phyloP scores from a whole-genome alignment of 37 sponge, comb jelly and placozoan genomes.

The Cliona cf. orientalis region DNA sequence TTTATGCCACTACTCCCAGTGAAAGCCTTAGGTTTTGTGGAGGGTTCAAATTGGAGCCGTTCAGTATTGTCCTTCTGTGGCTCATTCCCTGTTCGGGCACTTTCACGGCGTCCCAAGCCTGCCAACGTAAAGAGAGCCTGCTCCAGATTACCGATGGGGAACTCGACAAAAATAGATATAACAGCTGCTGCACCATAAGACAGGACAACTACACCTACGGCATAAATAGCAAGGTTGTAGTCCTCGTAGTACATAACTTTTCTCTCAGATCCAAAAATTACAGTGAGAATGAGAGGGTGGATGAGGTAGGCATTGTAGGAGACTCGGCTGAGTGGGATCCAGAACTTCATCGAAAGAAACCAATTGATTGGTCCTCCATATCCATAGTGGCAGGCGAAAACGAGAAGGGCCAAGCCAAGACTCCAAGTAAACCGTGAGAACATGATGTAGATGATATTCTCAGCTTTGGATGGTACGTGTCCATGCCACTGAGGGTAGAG shows the following conservation, averaged over 20 bases:
- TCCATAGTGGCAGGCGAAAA: slow-evolving; percentile 81
- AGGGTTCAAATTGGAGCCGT: background rate
- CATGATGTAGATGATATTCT: slow-evolving; percentile 66
- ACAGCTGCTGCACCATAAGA: slow-evolving; percentile 76
- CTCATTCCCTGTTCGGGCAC: background rate
- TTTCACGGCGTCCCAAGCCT: slow-evolving; percentile 42
- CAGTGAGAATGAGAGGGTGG: slow-evolving; percentile 75
- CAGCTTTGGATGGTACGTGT: slow-evolving; percentile 44
- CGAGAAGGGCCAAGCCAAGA: slow-evolving; percentile 61
- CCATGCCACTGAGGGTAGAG: slow-evolving; percentile 59
- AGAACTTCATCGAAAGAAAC: slow-evolving; percentile 83
- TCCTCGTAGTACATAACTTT: slow-evolving; percentile 43
- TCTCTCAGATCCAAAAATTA: slow-evolving; percentile 30
- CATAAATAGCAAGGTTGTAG: slow-evolving; percentile 37
- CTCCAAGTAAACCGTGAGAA: slow-evolving; percentile 73
- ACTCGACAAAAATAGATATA: slow-evolving; percentile 69
- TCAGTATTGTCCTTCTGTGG: background rate
- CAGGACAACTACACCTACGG: slow-evolving; percentile 49
- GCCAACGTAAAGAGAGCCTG: slow-evolving; percentile 45
- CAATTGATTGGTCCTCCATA: slow-evolving; percentile 76
- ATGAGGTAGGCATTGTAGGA: slow-evolving; percentile 86
- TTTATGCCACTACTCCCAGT: too few species aligned
- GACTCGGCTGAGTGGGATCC: slow-evolving; percentile 92
- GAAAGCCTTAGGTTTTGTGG: too few species aligned
- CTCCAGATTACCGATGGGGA: slow-evolving; percentile 79